Conservation (phyloP, 2,797 vertebrate genomes). For the Galago senegalensis region DNA sequence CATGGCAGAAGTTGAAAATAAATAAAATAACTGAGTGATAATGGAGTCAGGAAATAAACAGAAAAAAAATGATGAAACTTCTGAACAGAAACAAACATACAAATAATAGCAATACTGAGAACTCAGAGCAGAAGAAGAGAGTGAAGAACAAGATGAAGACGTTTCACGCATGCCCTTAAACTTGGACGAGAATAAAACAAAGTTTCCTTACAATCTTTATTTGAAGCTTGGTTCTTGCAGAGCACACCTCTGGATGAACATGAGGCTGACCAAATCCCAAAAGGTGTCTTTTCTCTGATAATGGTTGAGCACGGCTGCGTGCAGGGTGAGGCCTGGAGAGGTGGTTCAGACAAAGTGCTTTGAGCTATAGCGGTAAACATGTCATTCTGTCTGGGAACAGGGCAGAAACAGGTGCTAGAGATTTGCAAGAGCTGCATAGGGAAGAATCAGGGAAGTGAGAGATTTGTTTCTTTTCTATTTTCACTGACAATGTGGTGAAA, state of each 20-base stretch:
- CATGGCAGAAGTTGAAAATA: constrained; percentile 90
- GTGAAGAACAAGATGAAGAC: constrained; percentile 85
- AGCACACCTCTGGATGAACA: constrained; percentile 91
- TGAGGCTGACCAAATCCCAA: constrained; percentile 86
- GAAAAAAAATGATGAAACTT: constrained; percentile 91
- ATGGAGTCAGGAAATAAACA: constrained; percentile 90
- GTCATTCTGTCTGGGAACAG: constrained; percentile 89
- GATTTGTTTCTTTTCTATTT: constrained; percentile 92
- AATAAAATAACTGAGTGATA: constrained; percentile 88
- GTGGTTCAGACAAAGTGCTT: constrained; percentile 91
- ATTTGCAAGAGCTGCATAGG: constrained; percentile 91
- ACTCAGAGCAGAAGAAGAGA: constrained; percentile 83
- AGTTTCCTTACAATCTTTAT: constrained; percentile 93
- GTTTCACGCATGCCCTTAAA: constrained; percentile 82
- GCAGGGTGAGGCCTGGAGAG: constrained; percentile 92
- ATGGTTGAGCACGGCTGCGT: constrained; percentile 93
- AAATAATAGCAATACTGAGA: constrained; percentile 81
- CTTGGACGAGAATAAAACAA: constrained; percentile 91
- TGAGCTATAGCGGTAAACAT: constrained; percentile 90
- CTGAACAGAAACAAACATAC: constrained; percentile 85
- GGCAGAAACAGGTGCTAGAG: constrained; percentile 90
- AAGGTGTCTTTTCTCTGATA: constrained; percentile 88
- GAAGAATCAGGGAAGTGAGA: constrained; percentile 91
- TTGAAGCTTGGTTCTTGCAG: constrained; percentile 92
- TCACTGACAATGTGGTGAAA: constrained; percentile 91